These are phyloP conservation scores for Bombus sylvicola DNA, from an alignment of 1,140 invertebrate species.

Conservation along the genomic window DNA sequence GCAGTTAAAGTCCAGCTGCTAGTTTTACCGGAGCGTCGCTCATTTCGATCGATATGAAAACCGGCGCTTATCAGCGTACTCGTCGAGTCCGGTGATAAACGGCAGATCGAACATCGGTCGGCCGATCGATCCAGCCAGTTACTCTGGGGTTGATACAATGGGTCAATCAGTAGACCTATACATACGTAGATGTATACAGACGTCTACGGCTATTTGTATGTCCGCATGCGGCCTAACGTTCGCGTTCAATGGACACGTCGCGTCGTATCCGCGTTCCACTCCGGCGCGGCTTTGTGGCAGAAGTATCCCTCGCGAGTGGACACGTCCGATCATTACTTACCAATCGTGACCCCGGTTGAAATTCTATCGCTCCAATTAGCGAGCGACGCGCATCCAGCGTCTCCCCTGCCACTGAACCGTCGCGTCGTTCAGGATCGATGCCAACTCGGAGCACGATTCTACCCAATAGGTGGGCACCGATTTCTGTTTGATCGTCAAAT, in stretches of 20 bases:
- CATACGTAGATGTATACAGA: not conserved
- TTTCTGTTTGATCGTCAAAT: constrained; percentile 24
- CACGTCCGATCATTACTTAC: constrained; percentile 19
- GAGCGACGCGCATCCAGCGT: constrained; percentile 5
- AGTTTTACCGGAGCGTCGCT: not conserved
- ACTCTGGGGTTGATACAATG: constrained; percentile 64
- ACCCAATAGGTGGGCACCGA: not conserved
- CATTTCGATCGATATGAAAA: not conserved
- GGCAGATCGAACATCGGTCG: constrained; percentile 49
- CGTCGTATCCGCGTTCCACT: constrained; percentile 3
- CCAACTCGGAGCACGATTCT: not conserved
- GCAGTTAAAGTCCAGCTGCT: not conserved
- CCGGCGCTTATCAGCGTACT: not conserved
- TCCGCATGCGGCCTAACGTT: not conserved
- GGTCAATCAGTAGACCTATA: constrained; percentile 60
- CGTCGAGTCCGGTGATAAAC: constrained; percentile 4
- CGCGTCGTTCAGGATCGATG: not conserved
- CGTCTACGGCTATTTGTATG: constrained; percentile 35
- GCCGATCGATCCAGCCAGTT: constrained; percentile 59
- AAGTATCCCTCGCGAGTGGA: constrained; percentile 44
- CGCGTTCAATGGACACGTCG: not conserved
- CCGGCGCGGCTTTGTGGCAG: constrained; percentile 34
- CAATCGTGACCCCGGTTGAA: constrained; percentile 19
- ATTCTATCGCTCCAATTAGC: constrained; percentile 61
- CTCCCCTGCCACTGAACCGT: not conserved